These are phyloP conservation scores for Helicoverpa assulta DNA, from an alignment of 2,888 invertebrate species.

Conservation along the genomic window DNA sequence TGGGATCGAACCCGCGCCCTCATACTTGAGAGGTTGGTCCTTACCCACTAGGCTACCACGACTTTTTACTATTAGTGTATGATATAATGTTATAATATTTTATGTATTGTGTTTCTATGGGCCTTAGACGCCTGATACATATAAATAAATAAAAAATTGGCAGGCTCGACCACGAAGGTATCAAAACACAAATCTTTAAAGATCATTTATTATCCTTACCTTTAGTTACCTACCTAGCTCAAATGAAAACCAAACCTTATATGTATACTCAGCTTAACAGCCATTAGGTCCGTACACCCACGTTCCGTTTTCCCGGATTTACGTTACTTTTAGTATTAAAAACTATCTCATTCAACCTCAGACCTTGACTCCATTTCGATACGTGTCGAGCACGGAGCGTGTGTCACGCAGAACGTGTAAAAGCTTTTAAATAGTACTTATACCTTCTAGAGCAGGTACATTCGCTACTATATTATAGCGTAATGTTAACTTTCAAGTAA, in stretches of 20 bases:
- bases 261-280: neutral
- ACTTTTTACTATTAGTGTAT: too few relatives aligned
- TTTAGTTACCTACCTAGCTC: neutral
- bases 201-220: neutral
- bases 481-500: neutral
- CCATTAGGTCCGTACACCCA: slow-evolving; percentile 17
- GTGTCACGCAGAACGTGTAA: neutral
- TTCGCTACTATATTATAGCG: neutral
- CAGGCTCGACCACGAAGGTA: too few relatives aligned
- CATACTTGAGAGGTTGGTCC: too few relatives aligned
- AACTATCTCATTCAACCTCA: slow-evolving; percentile 28
- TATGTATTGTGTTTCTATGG: too few relatives aligned
- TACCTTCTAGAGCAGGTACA: neutral
- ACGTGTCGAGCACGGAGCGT: neutral
- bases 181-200: too few relatives aligned
- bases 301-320: slow-evolving; percentile 13
- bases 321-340: slow-evolving; percentile 28
- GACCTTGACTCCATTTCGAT: slow-evolving; percentile 23
- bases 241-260: slow-evolving; percentile 7
- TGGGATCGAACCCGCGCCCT: too few relatives aligned
- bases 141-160: too few relatives aligned
- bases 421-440: neutral
- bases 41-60: too few relatives aligned
- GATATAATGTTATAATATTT: too few relatives aligned
- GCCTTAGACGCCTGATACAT: too few relatives aligned